phyloP scores from a whole-genome alignment of 2,113 vertebrate genomes.

The Cairina moschata region DNA sequence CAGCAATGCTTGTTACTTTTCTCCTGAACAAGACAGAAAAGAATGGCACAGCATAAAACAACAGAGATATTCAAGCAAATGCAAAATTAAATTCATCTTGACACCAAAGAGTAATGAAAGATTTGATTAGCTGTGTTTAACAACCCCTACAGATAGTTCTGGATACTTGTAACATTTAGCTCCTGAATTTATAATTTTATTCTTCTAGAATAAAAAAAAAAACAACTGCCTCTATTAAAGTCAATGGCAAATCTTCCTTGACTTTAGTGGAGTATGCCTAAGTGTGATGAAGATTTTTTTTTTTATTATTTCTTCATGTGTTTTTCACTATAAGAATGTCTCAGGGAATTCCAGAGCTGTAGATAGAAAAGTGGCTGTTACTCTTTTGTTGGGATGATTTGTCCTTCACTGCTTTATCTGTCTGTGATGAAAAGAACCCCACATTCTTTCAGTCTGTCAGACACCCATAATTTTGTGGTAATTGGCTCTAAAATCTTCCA shows the following conservation, averaged over 20 bases:
- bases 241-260: not conserved
- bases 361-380: not conserved
- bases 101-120: not conserved
- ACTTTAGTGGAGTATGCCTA: not conserved
- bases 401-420: not conserved
- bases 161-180: not conserved
- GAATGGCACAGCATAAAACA: not conserved
- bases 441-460: not conserved
- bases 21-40: not conserved
- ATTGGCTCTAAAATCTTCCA: not conserved
- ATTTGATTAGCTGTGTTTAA: not conserved
- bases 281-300: not conserved
- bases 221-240: not conserved
- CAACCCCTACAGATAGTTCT: not conserved
- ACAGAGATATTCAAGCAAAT: not conserved
- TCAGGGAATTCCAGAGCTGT: not conserved
- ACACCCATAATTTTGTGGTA: not conserved
- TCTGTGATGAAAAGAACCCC: not conserved
- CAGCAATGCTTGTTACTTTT: not conserved
- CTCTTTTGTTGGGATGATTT: not conserved
- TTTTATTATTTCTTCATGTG: not conserved
- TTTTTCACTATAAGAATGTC: not conserved
- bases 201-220: not conserved
- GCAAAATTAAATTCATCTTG: not conserved
- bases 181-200: not conserved